These are phyloP conservation scores for Enchytraeus crypticus DNA, from an alignment of 2,888 invertebrate species.

Conservation along the genomic window DNA sequence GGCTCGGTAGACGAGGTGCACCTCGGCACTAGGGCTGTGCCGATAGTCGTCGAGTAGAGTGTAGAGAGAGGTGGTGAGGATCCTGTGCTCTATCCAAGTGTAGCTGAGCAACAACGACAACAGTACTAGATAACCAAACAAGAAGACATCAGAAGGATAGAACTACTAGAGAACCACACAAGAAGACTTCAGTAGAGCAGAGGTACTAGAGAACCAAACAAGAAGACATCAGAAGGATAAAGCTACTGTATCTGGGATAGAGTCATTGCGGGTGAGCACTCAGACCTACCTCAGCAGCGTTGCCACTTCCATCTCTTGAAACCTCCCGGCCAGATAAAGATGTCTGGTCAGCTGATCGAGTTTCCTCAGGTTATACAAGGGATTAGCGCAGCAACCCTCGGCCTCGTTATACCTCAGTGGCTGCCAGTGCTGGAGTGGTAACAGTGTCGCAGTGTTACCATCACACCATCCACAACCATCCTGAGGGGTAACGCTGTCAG, in stretches of 20 bases:
- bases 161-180: slow-evolving; percentile 18
- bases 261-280: slow-evolving; percentile 44
- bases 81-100: slow-evolving; percentile 46
- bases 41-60: slow-evolving; percentile 41
- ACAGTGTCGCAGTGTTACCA: too few species aligned
- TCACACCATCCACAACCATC: too few species aligned
- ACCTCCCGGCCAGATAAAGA: slow-evolving; percentile 38
- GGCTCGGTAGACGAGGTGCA: slow-evolving; percentile 38
- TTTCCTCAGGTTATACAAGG: slow-evolving; percentile 41
- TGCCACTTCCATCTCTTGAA: slow-evolving; percentile 38
- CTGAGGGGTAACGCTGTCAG: too few species aligned
- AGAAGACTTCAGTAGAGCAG: slow-evolving; percentile 38
- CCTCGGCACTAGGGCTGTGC: slow-evolving; percentile 39
- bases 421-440: too few species aligned
- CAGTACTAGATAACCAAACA: not conserved
- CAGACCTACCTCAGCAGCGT: slow-evolving; percentile 47
- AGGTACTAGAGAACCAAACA: not conserved
- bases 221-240: not conserved
- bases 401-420: slow-evolving; percentile 18
- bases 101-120: slow-evolving; percentile 41
- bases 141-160: not conserved
- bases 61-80: slow-evolving; percentile 41
- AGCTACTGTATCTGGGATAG: slow-evolving; percentile 34
- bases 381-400: slow-evolving; percentile 11
- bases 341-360: slow-evolving; percentile 45